Conservation (phyloP, 2,888 invertebrate species). For the Phania funesta region DNA sequence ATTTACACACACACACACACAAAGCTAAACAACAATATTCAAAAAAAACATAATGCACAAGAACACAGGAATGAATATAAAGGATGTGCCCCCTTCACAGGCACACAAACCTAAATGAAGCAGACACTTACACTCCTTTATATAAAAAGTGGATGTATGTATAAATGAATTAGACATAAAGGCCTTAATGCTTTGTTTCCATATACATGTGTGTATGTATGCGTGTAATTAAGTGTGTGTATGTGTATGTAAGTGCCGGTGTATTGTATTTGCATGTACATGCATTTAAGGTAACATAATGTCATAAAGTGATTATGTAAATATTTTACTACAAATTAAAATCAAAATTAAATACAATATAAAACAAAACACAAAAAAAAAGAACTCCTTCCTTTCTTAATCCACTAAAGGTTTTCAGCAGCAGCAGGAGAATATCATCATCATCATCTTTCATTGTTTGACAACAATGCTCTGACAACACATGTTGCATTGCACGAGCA, state of each 20-base stretch:
- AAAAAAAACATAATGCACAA: not conserved
- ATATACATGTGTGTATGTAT: not conserved
- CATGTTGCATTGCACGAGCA: constrained; percentile 52
- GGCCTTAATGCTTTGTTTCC: constrained; percentile 28
- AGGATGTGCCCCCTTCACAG: constrained; percentile 17
- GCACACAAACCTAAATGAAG: not conserved
- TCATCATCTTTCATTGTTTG: constrained; percentile 31
- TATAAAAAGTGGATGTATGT: not conserved
- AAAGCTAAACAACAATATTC: not conserved
- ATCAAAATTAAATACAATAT: constrained; percentile 75
- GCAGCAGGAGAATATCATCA: constrained; percentile 15
- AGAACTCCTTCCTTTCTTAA: not conserved
- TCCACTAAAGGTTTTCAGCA: constrained; percentile 2
- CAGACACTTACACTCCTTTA: not conserved
- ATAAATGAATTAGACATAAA: constrained; percentile 26
- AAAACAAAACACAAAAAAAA: constrained; percentile 25
- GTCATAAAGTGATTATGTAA: constrained; percentile 79
- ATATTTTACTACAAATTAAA: constrained; percentile 78
- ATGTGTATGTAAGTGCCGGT: not conserved
- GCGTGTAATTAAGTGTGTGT: not conserved
- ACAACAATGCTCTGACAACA: constrained; percentile 40
- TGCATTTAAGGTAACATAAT: constrained; percentile 68
- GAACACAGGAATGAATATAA: constrained; percentile 8
- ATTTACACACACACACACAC: constrained; percentile 51
- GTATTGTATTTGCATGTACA: constrained; percentile 6